Evolutionary conservation across 2,797 vertebrate species (phyloP).

Genomic region (Percopsis omiscomaycus): DNA sequence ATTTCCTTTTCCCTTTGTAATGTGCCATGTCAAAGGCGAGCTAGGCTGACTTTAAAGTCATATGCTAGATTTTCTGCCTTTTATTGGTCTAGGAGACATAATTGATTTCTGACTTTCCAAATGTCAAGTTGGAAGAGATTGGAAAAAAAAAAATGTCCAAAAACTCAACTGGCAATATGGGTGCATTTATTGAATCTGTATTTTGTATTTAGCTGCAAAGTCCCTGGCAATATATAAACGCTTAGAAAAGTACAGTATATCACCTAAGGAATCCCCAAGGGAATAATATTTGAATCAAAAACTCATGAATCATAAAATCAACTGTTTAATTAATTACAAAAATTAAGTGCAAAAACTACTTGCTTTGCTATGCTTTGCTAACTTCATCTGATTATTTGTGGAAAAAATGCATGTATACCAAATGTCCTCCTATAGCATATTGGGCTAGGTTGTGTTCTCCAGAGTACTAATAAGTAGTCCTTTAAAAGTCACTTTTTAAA

Average conservation of each 20-base stretch:
- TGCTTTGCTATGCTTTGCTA: too few relatives aligned
- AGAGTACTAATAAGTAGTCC: slow-evolving; percentile 8
- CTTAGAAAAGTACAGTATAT: slow-evolving; percentile 18
- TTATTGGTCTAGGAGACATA: slow-evolving; percentile 76
- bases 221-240: slow-evolving; percentile 15
- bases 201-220: slow-evolving; percentile 47
- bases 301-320: neutral
- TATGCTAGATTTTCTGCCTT: slow-evolving; percentile 68
- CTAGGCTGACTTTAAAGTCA: slow-evolving; percentile 74
- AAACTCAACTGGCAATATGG: slow-evolving; percentile 58
- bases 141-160: slow-evolving; percentile 33
- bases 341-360: too few relatives aligned
- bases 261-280: slow-evolving; percentile 44
- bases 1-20: slow-evolving; percentile 84
- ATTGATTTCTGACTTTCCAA: slow-evolving; percentile 79
- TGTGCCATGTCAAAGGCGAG: slow-evolving; percentile 77
- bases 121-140: slow-evolving; percentile 73
- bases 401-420: slow-evolving; percentile 29
- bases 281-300: slow-evolving; percentile 31
- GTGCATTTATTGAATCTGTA: slow-evolving; percentile 45
- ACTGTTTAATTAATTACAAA: too few relatives aligned
- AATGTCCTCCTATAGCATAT: slow-evolving; percentile 15
- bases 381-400: slow-evolving; percentile 17
- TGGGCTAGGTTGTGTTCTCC: slow-evolving; percentile 8
- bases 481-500: slow-evolving; percentile 65